Conservation (phyloP, 2,797 vertebrate genomes). For the Linurgus olivaceus region DNA sequence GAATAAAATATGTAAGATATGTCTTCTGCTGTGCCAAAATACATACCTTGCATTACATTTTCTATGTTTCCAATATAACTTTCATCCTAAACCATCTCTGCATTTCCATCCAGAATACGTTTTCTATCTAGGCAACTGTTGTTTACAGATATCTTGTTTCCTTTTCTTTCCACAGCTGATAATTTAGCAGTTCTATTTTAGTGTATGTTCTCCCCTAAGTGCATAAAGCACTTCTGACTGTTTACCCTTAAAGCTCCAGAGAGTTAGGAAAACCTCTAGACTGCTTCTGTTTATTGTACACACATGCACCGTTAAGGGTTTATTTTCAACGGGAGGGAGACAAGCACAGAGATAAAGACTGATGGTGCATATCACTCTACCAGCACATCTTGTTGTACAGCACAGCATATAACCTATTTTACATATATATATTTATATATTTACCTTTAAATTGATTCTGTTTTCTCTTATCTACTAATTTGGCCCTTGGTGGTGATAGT, state of each 20-base stretch:
- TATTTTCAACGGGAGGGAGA: constrained; percentile 32
- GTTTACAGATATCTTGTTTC: constrained; percentile 20
- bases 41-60: background rate
- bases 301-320: constrained; percentile 1
- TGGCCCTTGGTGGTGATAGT: background rate
- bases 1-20: background rate
- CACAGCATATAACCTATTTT: background rate
- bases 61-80: background rate
- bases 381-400: background rate
- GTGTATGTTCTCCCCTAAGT: constrained; percentile 20
- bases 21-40: background rate
- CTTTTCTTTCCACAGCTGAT: constrained; percentile 8
- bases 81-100: background rate
- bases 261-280: constrained; percentile 28
- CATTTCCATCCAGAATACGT: background rate
- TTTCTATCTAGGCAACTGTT: background rate
- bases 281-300: constrained; percentile 47
- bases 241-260: constrained; percentile 46
- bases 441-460: constrained; percentile 27
- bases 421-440: background rate
- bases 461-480: constrained; percentile 40
- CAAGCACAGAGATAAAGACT: constrained; percentile 12
- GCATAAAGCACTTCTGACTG: constrained; percentile 40
- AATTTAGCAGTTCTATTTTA: constrained; percentile 51
- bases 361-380: background rate